Evolutionary conservation across 2,888 invertebrate genomes (phyloP).

Genomic region (Noctua comes): DNA sequence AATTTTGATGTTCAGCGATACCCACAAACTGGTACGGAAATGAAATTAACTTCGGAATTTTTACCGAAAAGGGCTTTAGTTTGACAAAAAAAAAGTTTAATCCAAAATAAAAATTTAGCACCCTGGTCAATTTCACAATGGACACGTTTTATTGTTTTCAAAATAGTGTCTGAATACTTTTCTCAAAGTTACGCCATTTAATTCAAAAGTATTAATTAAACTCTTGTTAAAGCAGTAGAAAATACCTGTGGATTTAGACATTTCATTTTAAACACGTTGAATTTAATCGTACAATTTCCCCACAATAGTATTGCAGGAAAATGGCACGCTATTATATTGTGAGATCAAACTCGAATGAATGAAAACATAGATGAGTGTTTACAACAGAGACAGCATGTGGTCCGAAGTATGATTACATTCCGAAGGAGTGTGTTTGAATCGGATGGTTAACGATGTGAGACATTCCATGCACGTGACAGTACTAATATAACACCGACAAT

Average conservation of each 20-base stretch:
- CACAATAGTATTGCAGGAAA: slow-evolving; percentile 34
- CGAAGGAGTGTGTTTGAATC: slow-evolving; percentile 22
- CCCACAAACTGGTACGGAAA: slow-evolving; percentile 60
- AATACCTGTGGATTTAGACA: slow-evolving; percentile 56
- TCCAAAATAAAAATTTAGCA: slow-evolving; percentile 31
- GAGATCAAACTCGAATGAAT: slow-evolving; percentile 28
- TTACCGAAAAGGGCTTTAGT: slow-evolving; percentile 31
- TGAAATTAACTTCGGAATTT: slow-evolving; percentile 41
- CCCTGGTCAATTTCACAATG: slow-evolving; percentile 29
- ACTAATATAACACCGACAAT: slow-evolving; percentile 31
- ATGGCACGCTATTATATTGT: slow-evolving; percentile 28
- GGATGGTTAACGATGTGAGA: slow-evolving; percentile 29
- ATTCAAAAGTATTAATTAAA: slow-evolving; percentile 21
- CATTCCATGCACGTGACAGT: slow-evolving; percentile 50
- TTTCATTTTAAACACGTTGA: slow-evolving; percentile 46
- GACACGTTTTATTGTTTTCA: slow-evolving; percentile 36
- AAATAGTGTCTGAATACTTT: slow-evolving; percentile 25
- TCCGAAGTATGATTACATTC: slow-evolving; percentile 35
- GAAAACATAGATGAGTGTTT: slow-evolving; percentile 45
- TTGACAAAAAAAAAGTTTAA: slow-evolving; percentile 25
- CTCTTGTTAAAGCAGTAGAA: slow-evolving; percentile 35
- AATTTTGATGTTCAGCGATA: slow-evolving; percentile 74
- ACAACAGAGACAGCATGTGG: slow-evolving; percentile 30
- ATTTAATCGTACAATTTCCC: slow-evolving; percentile 31
- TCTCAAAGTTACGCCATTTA: slow-evolving; percentile 1